These are phyloP conservation scores for Potamarius usumacintae DNA, from an alignment of 2,113 vertebrate genomes.

Conservation along the genomic window DNA sequence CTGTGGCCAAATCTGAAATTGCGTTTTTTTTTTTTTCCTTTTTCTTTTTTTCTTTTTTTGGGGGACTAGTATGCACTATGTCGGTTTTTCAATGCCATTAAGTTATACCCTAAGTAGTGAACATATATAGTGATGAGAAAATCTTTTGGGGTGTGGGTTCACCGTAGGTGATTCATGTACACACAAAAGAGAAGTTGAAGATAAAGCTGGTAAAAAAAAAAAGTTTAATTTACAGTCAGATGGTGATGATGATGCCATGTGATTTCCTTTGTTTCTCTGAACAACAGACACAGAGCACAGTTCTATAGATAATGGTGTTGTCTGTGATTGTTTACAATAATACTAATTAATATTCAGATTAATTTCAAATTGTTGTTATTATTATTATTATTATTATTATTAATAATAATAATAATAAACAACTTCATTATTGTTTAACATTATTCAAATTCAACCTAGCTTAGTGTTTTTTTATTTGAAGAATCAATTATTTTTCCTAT, in stretches of 20 bases:
- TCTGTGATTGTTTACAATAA: neutral
- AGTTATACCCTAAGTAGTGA: neutral
- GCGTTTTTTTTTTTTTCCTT: neutral
- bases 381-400: no score
- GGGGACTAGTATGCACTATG: neutral
- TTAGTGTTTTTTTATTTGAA: neutral
- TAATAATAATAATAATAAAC: no score
- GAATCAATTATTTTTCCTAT: conserved; percentile 26
- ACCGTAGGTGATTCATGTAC: neutral
- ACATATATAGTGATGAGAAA: neutral
- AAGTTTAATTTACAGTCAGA: neutral
- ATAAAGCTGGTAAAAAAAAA: neutral
- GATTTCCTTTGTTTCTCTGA: neutral
- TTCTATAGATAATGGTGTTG: neutral
- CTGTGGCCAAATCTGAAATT: neutral
- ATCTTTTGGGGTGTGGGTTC: neutral
- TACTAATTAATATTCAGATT: neutral
- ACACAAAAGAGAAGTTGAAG: neutral
- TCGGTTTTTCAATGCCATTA: neutral
- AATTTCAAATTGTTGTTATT: neutral
- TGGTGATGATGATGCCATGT: neutral
- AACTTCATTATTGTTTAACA: no score
- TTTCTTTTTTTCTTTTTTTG: no score
- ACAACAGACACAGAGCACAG: neutral
- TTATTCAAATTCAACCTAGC: neutral